phyloP scores from a whole-genome alignment of 2,113 vertebrate species.

The Ciconia maguari region DNA sequence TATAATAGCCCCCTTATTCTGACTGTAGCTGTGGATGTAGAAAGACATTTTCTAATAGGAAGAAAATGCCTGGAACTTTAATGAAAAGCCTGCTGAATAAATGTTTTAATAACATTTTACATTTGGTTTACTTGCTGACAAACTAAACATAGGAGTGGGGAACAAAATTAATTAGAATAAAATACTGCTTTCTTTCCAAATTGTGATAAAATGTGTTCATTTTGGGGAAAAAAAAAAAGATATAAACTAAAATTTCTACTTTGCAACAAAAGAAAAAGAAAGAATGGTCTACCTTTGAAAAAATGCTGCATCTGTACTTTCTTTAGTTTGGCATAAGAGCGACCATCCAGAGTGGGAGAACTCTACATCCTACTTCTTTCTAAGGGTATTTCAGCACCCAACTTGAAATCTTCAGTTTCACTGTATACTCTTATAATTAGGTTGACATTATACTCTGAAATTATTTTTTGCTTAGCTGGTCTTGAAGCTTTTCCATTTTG shows the following conservation, averaged over 20 bases:
- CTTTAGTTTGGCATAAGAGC: background rate
- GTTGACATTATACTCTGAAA: background rate
- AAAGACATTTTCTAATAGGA: background rate
- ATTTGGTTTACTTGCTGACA: background rate
- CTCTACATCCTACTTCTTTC: background rate
- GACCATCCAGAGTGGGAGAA: background rate
- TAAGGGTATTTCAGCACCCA: background rate
- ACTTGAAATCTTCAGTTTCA: background rate
- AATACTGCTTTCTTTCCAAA: background rate
- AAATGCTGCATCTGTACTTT: background rate
- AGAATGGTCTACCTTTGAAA: rapidly evolving
- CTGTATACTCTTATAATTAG: background rate
- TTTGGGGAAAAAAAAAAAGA: rapidly evolving
- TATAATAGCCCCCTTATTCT: background rate
- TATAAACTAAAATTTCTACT: background rate
- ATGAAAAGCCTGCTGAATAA: background rate
- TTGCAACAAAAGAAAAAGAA: background rate
- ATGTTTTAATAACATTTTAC: background rate
- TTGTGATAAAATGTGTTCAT: background rate
- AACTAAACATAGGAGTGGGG: background rate
- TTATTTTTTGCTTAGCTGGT: slow-evolving; percentile 10
- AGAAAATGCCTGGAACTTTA: background rate
- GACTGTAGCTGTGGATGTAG: background rate
- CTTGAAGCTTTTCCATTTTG: background rate
- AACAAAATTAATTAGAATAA: background rate